Conservation (phyloP, 2,797 vertebrate genomes). For the Alectoris magna region DNA sequence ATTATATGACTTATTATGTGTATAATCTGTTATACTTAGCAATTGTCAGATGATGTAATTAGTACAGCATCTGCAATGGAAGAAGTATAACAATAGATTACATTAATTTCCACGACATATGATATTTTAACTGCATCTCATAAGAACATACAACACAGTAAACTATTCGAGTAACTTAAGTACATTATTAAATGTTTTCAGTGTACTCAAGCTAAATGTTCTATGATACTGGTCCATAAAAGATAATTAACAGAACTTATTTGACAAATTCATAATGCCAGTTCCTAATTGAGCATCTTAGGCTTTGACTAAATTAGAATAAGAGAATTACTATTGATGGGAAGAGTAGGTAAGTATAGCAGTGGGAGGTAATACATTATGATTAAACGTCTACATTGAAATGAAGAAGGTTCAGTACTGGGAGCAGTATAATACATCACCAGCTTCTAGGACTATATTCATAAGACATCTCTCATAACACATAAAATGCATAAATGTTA, state of each 20-base stretch:
- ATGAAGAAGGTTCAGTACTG: background rate
- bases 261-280: slow-evolving; percentile 26
- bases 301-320: slow-evolving; percentile 16
- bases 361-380: background rate
- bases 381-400: background rate
- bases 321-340: background rate
- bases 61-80: background rate
- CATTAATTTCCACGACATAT: background rate
- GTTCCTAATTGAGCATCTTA: slow-evolving; percentile 29
- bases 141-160: background rate
- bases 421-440: background rate
- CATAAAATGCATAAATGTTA: background rate
- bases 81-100: slow-evolving; percentile 26
- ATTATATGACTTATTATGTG: background rate
- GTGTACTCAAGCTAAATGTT: slow-evolving; percentile 17
- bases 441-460: background rate
- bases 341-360: background rate
- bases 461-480: background rate
- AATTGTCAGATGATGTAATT: slow-evolving; percentile 33
- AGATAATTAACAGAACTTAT: slow-evolving; percentile 54
- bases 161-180: slow-evolving; percentile 24
- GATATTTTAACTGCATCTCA: slow-evolving; percentile 33
- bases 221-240: background rate
- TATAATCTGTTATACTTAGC: background rate
- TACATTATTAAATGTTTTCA: slow-evolving; percentile 36